Evolutionary conservation across 2,888 invertebrate genomes (phyloP).

Genomic region (Diarsia brunnea): DNA sequence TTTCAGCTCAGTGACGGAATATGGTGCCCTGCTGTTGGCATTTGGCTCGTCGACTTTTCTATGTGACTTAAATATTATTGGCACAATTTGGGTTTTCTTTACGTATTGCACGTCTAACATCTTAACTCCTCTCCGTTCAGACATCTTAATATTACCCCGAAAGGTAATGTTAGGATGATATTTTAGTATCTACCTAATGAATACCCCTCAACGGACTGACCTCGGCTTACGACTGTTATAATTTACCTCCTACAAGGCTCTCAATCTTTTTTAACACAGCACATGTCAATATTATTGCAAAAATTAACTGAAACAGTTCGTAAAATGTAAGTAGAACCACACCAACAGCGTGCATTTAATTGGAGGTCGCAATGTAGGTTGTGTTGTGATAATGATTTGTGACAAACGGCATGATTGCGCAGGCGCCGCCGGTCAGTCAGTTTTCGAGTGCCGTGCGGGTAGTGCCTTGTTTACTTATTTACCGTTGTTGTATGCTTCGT

Average conservation of each 20-base stretch:
- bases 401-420: slow-evolving; percentile 62
- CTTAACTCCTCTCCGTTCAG: background rate
- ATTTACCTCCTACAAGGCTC: background rate
- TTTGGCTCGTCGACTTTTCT: background rate
- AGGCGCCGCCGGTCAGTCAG: slow-evolving; percentile 60
- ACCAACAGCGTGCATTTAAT: slow-evolving; percentile 42
- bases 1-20: background rate
- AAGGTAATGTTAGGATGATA: background rate
- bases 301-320: background rate
- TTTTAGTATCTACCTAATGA: background rate
- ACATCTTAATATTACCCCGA: background rate
- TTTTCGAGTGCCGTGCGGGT: slow-evolving; percentile 55
- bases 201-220: background rate
- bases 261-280: background rate
- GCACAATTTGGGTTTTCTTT: background rate
- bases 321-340: slow-evolving; percentile 25
- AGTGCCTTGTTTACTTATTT: slow-evolving; percentile 44
- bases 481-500: slow-evolving; percentile 20
- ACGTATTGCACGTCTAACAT: background rate
- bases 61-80: background rate
- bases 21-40: background rate
- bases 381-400: slow-evolving; percentile 66
- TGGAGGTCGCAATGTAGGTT: slow-evolving; percentile 66
- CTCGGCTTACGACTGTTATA: background rate
- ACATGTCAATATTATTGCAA: background rate